Conservation (phyloP, 2,797 vertebrate genomes). For the Helarctos malayanus region DNA sequence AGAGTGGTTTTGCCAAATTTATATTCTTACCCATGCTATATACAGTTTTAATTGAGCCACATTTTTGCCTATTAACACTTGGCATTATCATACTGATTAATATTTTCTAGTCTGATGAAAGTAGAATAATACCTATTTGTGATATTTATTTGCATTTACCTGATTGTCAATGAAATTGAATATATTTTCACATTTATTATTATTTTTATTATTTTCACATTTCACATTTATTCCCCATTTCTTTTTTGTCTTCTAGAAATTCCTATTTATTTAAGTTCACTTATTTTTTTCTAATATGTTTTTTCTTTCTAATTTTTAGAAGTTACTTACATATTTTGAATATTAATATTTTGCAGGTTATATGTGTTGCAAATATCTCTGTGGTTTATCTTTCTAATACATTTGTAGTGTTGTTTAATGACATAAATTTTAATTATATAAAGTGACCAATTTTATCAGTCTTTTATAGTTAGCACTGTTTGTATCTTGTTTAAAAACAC, state of each 20-base stretch:
- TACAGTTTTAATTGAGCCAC: not conserved
- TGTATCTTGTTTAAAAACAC: not conserved
- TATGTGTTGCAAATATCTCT: not conserved
- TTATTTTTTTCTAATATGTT: conserved; percentile 14
- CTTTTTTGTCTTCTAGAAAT: not conserved
- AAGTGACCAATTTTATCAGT: not conserved
- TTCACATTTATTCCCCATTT: not conserved
- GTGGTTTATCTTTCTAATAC: not conserved
- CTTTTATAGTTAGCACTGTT: not conserved
- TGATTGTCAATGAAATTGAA: not conserved
- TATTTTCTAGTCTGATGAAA: not conserved
- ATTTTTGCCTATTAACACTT: not conserved
- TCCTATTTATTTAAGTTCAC: not conserved
- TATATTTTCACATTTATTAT: not conserved
- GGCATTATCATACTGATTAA: not conserved
- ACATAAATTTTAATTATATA: conserved; percentile 4
- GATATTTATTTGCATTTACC: not conserved
- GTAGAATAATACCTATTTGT: not conserved
- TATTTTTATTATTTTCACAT: not conserved
- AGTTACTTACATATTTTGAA: conserved; percentile 20
- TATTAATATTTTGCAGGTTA: not conserved
- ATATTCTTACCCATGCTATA: not conserved
- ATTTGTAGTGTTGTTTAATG: not conserved
- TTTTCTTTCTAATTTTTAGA: not conserved
- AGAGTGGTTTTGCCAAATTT: conserved; percentile 3